These are phyloP conservation scores for Peromyscus attwateri DNA, from an alignment of 2,797 vertebrate genomes.

Conservation along the genomic window DNA sequence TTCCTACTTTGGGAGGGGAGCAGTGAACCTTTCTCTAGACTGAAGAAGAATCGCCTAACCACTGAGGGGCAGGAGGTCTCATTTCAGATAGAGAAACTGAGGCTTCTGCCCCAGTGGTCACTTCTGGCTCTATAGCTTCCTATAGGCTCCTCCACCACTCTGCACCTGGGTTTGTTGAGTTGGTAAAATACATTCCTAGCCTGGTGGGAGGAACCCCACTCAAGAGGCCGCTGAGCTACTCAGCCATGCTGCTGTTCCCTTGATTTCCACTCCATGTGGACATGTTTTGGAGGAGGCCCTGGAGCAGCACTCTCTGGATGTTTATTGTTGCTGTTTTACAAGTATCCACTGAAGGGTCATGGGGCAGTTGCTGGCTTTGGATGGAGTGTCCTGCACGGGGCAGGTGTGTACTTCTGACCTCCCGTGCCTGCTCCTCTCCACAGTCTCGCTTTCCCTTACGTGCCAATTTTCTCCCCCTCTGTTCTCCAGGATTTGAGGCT, in stretches of 20 bases:
- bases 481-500: background rate
- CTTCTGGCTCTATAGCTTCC: background rate
- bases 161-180: background rate
- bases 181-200: background rate
- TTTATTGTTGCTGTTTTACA: background rate
- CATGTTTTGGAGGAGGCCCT: background rate
- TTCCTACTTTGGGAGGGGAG: background rate
- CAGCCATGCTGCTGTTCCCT: too few species aligned
- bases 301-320: background rate
- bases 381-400: too few species aligned
- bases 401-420: background rate
- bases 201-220: background rate
- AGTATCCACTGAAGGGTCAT: background rate
- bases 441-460: too few species aligned
- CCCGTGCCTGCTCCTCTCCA: too few species aligned
- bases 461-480: background rate
- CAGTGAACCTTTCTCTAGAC: background rate
- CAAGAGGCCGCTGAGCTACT: background rate
- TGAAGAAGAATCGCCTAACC: background rate
- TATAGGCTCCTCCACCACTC: background rate
- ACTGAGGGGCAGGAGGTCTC: background rate
- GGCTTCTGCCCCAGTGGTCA: background rate
- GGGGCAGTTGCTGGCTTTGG: background rate
- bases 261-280: background rate
- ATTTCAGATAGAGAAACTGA: background rate